These are phyloP conservation scores for Isoperla grammatica DNA, from an alignment of 2,888 invertebrate species.

Conservation along the genomic window DNA sequence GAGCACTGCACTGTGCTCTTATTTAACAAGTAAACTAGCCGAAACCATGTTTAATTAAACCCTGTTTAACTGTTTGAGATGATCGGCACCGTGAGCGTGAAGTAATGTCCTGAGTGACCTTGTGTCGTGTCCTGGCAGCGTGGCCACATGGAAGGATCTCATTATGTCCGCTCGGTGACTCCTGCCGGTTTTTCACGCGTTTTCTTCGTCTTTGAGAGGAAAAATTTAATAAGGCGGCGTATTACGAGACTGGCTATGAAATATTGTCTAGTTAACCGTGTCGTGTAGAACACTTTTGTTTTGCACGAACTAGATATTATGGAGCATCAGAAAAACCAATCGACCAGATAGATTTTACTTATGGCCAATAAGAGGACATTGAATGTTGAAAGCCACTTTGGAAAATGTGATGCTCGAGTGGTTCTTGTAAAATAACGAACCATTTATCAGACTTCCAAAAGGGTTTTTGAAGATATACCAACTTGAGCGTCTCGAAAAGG, in stretches of 20 bases:
- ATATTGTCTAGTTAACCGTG: slow-evolving; percentile 1
- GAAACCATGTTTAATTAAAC: not conserved
- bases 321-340: too few relatives aligned
- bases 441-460: too few relatives aligned
- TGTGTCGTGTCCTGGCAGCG: not conserved
- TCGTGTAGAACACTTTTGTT: not conserved
- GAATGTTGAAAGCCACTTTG: too few relatives aligned
- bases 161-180: not conserved
- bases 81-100: not conserved
- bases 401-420: too few relatives aligned
- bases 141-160: not conserved
- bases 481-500: too few relatives aligned
- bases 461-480: too few relatives aligned
- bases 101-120: not conserved
- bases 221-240: slow-evolving; percentile 7
- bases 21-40: not conserved
- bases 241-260: not conserved
- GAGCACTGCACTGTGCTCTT: not conserved
- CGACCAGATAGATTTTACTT: too few relatives aligned
- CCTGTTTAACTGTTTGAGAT: too few relatives aligned
- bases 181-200: not conserved
- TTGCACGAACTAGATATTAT: too few relatives aligned
- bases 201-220: not conserved
- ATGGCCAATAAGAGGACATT: too few relatives aligned
- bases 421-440: too few relatives aligned